phyloP scores from a whole-genome alignment of 2,797 vertebrate genomes.

The Lophius americanus region DNA sequence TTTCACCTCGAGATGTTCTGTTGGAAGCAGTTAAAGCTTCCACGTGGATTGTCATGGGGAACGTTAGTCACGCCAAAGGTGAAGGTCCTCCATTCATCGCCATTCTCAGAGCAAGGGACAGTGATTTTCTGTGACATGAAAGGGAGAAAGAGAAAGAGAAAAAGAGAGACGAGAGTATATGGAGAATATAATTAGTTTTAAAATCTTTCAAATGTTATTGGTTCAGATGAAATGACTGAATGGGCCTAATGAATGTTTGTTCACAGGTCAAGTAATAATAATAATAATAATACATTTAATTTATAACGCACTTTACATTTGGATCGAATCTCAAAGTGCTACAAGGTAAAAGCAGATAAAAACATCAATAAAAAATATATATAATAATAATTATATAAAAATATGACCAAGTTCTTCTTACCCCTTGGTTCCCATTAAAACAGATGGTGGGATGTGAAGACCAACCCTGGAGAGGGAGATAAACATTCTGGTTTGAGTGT shows the following conservation, averaged over 20 bases:
- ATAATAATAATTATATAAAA: no score
- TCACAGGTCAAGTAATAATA: neutral
- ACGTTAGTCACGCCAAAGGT: conserved; percentile 89
- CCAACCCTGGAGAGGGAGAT: conserved; percentile 47
- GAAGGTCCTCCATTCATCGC: conserved; percentile 80
- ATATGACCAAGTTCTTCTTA: conserved; percentile 42
- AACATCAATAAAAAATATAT: no score
- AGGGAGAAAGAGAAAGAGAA: conserved; percentile 6
- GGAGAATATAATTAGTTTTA: no score
- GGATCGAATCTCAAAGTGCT: no score
- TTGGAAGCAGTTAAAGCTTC: conserved; percentile 92
- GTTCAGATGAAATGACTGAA: neutral
- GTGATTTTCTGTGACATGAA: conserved; percentile 83
- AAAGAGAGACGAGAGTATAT: neutral
- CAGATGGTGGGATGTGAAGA: conserved; percentile 62
- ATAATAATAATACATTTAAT: no score
- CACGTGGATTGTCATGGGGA: conserved; percentile 88
- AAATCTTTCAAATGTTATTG: neutral
- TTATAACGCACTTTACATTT: no score
- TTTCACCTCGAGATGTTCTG: conserved; percentile 85
- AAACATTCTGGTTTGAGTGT: neutral
- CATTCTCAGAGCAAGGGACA: conserved; percentile 83
- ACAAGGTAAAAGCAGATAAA: no score
- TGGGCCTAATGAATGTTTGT: neutral
- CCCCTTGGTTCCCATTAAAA: conserved; percentile 78